Conservation (phyloP, 2,113 vertebrate species). For the Promerops cafer region DNA sequence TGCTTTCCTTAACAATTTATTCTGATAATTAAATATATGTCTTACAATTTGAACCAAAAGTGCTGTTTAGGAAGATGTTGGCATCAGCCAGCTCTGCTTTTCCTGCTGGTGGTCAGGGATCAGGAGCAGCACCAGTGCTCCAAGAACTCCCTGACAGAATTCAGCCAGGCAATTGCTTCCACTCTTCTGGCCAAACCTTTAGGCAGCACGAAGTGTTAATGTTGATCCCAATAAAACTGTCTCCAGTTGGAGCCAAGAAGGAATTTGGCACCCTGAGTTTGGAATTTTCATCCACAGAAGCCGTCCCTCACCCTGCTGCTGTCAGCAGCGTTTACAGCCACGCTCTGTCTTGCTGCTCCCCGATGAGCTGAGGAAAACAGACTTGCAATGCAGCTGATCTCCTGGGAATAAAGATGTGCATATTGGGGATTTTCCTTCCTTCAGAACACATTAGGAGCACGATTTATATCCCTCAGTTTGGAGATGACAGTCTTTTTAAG, state of each 20-base stretch:
- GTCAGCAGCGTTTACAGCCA: fast-evolving
- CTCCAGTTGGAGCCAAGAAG: background rate
- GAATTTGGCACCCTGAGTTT: background rate
- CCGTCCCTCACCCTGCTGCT: background rate
- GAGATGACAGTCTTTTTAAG: background rate
- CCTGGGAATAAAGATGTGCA: background rate
- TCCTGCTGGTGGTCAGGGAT: background rate
- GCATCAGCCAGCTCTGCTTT: background rate
- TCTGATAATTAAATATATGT: background rate
- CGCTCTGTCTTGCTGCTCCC: background rate
- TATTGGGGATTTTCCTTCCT: background rate
- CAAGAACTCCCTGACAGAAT: fast-evolving
- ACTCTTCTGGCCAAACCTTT: background rate
- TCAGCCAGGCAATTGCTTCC: background rate
- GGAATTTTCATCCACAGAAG: background rate
- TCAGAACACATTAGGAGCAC: background rate
- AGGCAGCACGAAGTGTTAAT: background rate
- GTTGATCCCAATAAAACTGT: background rate
- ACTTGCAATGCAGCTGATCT: background rate
- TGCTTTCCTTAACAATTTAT: background rate
- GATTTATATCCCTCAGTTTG: background rate
- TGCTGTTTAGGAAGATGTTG: background rate
- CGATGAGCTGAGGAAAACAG: background rate
- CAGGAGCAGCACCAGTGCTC: background rate
- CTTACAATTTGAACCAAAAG: background rate